These are phyloP conservation scores for Gobio gobio DNA, from an alignment of 2,113 vertebrate species.

Conservation along the genomic window DNA sequence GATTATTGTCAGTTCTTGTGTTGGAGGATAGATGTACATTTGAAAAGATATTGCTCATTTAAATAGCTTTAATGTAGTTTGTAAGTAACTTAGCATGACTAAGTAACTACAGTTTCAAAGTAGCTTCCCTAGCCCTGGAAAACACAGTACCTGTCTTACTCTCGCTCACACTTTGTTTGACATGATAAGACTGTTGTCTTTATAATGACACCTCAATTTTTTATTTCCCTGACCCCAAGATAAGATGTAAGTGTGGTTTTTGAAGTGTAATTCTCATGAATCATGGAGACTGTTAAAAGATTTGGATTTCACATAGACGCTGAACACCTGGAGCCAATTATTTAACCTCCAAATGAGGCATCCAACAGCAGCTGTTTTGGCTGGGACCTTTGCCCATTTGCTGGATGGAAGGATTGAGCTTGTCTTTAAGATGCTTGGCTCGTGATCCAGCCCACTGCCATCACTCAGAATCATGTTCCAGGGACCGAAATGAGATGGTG, in stretches of 20 bases:
- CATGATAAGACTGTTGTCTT: slow-evolving; percentile 10
- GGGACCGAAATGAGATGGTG: slow-evolving; percentile 69
- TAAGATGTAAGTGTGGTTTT: slow-evolving; percentile 56
- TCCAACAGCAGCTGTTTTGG: slow-evolving; percentile 68
- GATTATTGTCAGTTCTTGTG: neutral
- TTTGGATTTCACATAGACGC: slow-evolving; percentile 68
- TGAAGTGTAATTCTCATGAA: slow-evolving; percentile 57
- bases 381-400: slow-evolving; percentile 51
- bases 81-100: neutral
- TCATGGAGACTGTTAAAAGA: slow-evolving; percentile 58
- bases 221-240: slow-evolving; percentile 47
- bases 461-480: slow-evolving; percentile 68
- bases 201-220: slow-evolving; percentile 45
- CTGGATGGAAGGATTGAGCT: slow-evolving; percentile 61
- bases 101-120: neutral
- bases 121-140: neutral
- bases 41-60: neutral
- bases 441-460: slow-evolving; percentile 60
- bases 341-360: slow-evolving; percentile 62
- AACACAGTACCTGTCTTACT: neutral
- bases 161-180: neutral
- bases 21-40: neutral
- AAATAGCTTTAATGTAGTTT: neutral
- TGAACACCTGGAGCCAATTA: slow-evolving; percentile 71
- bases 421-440: slow-evolving; percentile 63